Percentiles rank a stretch among this genome's conserved stretches.
Conservation (phyloP, 2,888 invertebrate species). For the Nymphalis polychloros region DNA sequence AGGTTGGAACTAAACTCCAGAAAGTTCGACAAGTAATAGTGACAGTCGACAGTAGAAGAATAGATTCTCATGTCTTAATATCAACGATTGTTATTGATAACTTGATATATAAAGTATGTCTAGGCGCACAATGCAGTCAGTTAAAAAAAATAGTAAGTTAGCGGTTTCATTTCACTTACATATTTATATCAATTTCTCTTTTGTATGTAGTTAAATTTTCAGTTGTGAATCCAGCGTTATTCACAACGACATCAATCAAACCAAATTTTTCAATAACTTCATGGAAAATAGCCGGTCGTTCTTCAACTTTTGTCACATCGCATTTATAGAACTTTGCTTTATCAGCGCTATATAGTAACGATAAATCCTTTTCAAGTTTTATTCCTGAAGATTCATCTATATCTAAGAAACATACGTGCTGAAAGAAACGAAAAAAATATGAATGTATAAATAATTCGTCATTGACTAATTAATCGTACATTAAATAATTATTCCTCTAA, state of each 20-base stretch:
- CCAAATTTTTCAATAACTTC: conserved; percentile 41
- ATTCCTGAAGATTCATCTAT: conserved; percentile 45
- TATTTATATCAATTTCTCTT: conserved; percentile 54
- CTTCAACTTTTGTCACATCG: conserved; percentile 50
- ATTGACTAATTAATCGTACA: no score
- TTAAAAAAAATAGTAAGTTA: no score
- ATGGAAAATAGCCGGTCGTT: conserved; percentile 45
- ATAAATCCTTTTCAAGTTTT: conserved; percentile 47
- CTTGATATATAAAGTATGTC: no score
- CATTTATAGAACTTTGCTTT: conserved; percentile 51
- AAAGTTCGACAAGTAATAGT: no score
- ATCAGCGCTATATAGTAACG: conserved; percentile 41
- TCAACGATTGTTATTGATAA: no score
- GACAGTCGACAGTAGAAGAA: no score
- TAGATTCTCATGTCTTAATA: no score
- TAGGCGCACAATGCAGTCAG: no score
- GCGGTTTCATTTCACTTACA: conserved; percentile 42
- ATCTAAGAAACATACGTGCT: conserved; percentile 50
- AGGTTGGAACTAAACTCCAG: no score
- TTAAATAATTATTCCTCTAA: no score
- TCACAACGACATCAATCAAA: conserved; percentile 51
- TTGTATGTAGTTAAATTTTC: conserved; percentile 42
- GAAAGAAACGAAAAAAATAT: conserved; percentile 4
- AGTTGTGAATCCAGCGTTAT: conserved; percentile 54
- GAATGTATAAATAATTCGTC: no score